Evolutionary conservation across 2,113 vertebrate species (phyloP), one percentile per base, ranked within the genome.

Genomic region (Lanius ludovicianus): DNA sequence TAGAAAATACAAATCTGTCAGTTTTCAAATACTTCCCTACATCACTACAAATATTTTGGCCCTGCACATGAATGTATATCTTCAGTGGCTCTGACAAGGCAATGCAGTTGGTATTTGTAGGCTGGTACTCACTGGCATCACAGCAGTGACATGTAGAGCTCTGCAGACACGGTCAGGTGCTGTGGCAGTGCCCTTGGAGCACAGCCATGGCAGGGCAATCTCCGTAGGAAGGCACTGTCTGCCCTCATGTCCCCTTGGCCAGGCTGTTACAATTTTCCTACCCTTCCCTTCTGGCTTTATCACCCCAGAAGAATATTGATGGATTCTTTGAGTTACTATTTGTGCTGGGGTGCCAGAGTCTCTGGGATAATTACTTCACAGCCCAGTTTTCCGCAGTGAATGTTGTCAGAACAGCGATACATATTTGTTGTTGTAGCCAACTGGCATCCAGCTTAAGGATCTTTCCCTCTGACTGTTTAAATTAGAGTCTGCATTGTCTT

Each of bases 381-480:
- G 47, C 2, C 1, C 41, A 91, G 50, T 83, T 95, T 90, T 74
- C 64, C 2, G 3, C 64, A 15, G 94, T 70, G 85, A 82, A 46
- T 4, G 5, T 14, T 93, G 87, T 93, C 68, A 93, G 85, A 96
- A 90, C 60, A 86, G 82, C 5, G 1, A 84, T 90, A 77, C 23
- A 1, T 75, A 90, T 59, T 88, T 93, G 79, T 74, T 89, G 27
- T 59, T 1, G 12, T 39, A 86, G 92, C 92, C 90, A 94, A 93
- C 83, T 90, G 92, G 95, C 90, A 92, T 74, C 52, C 64, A 56
- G 71, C 70, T 70, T 94, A 91, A 85, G 87, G 92, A 80, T 95
- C 82, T 90, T 95, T 95, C 68, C 68, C 31, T 93, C 85, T 90
- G 85, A 92, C 92, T 90, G 81, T 89, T 96, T 95, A 93, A 96